These are phyloP conservation scores for Crax fasciolata DNA, from an alignment of 2,797 vertebrate genomes.

Conservation along the genomic window DNA sequence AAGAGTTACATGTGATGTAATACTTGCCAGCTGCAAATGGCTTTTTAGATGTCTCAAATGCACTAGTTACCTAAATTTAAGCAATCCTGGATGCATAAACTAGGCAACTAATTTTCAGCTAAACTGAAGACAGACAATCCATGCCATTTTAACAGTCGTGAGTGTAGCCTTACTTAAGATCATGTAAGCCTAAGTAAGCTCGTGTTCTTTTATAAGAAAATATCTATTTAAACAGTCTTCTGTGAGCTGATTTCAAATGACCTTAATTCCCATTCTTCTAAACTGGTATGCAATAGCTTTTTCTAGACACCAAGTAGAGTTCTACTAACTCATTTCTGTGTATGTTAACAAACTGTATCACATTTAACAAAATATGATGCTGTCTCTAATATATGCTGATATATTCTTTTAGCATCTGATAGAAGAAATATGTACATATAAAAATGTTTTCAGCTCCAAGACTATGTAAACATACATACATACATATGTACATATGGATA, in stretches of 20 bases:
- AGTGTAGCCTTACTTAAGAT: background rate
- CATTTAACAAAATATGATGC: background rate
- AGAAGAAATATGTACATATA: background rate
- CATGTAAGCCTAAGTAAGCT: background rate
- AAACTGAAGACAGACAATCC: background rate
- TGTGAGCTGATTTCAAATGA: background rate
- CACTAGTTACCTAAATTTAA: background rate
- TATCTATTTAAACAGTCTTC: background rate
- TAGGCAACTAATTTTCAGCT: background rate
- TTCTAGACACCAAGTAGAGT: background rate
- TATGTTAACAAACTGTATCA: background rate
- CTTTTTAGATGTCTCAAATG: background rate
- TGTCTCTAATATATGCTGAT: background rate
- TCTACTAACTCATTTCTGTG: background rate
- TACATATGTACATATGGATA: background rate
- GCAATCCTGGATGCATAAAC: background rate
- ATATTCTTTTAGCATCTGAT: background rate
- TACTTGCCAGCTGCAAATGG: background rate
- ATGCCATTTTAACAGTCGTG: background rate
- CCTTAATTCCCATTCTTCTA: background rate
- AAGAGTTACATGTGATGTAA: background rate
- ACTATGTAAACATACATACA: background rate
- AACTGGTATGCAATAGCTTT: background rate
- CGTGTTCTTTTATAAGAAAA: background rate
- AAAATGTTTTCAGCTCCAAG: background rate